Base-by-base conservation (phyloP, 1,140 invertebrate species). In the Drosophila suzukii region DNA sequence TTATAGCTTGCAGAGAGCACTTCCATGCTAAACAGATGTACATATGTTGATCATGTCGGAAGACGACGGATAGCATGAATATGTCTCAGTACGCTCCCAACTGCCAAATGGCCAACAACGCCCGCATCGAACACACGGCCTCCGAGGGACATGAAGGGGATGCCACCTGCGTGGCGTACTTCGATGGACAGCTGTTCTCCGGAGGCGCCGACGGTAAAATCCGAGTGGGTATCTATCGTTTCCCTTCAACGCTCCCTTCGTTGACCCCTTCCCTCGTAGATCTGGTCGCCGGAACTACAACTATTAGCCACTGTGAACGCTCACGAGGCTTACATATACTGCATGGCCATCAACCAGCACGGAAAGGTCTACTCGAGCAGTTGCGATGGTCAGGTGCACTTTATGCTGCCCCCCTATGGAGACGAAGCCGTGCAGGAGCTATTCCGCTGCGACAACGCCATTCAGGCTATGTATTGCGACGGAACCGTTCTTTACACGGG, bases 161-260 rank as follows among this genome's bases (percentile, higher is more conserved):
- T 58, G 81, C 78, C 54, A 88, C 84, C 47, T 90, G 77, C 55
- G 53, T 92, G 50, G 74, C 63, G 34, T 92, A 77, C 34, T 79
- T 68, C 36, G 56, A 82, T 49, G 66, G 78, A 41, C 86, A 91
- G 61, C 59, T 92, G 55, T 92, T 91, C 67, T 91, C 90, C 44
- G 92, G 91, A 36, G 91, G 91, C n/a, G 91, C 91, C 6, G 92
- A 92, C 80, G 91, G 91, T n/a, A 92, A 90, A 81, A 91, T 92
- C 51, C 81, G 90, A 68, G 92, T 92, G 55, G 78, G 83, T 90
- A 85, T 58, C 32, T 11, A 34, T 24, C 8, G 39, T 3, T 20
- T 46, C 10, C 30, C 15, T 6, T 13, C 0, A n/a, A 11, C 15
- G 0, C 27, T 5, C 10, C 6, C 3, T 6, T 20, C 11, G 15